Conservation (phyloP, 92 coral and sea anemone species). For the Micromussa lordhowensis region DNA sequence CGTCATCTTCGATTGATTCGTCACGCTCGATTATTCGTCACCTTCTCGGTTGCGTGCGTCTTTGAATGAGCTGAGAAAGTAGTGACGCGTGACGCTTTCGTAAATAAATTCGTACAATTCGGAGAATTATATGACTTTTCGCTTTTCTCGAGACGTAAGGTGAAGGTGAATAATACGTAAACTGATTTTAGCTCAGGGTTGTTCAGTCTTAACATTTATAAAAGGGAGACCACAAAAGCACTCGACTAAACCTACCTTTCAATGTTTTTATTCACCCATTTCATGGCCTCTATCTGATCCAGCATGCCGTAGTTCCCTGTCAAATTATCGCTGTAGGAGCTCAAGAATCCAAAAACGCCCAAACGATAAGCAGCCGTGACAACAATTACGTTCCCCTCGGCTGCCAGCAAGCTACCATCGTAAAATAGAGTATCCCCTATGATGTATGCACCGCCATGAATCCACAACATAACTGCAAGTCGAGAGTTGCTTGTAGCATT, state of each 20-base stretch:
- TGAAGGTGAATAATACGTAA: no score
- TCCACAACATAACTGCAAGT: conserved; percentile 56
- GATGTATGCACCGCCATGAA: conserved; percentile 32
- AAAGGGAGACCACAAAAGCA: background rate
- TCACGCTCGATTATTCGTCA: no score
- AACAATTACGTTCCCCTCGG: conserved; percentile 33
- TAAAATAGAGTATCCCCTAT: conserved; percentile 11
- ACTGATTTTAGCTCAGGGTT: no score
- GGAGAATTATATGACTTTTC: no score
- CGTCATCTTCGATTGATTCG: no score
- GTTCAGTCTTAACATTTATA: no score
- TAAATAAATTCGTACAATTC: no score
- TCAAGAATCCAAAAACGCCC: conserved; percentile 35
- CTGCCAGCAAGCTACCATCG: conserved; percentile 47
- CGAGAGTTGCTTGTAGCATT: background rate
- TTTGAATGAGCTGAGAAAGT: no score
- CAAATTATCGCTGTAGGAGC: conserved; percentile 6
- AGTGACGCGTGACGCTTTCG: no score
- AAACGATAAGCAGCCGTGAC: conserved; percentile 40
- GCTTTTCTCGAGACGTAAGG: no score
- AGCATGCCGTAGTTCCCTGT: conserved; percentile 48
- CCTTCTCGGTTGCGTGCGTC: no score
- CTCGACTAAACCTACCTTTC: background rate
- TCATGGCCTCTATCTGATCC: conserved; percentile 46
- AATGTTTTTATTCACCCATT: conserved; percentile 51